Evolutionary conservation across 2,797 vertebrate genomes (phyloP), one percentile per base, ranked within the genome.

Genomic region (Sebastes goodei): DNA sequence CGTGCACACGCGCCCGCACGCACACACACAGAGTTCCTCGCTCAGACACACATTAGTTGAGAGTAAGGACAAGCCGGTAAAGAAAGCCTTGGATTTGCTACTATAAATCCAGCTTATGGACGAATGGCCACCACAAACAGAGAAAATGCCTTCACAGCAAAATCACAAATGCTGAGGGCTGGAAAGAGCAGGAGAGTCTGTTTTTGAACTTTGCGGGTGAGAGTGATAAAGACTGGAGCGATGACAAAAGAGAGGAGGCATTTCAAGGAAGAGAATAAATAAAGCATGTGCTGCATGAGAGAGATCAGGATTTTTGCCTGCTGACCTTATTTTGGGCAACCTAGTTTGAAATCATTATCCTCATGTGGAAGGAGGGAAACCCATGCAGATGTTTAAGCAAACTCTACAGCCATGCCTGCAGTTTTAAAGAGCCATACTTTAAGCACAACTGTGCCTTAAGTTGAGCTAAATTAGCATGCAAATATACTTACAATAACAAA

Each of bases 71-170:
- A 87, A 81, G 62, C 78, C 74, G 78, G 83, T 85, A 88, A 86
- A 89, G 76, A 87, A 90, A 93, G 76, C 87, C 79, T 82, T 85
- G 88, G 85, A 90, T 94, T 94, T 90, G 76, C 69, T 82, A 66
- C 80, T 78, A 82, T 94, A 94, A 91, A 94, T 89, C 90, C 75
- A 88, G 82, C 62, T 93, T 92, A 92, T 86, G 82, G 87, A 89
- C 84, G 42, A 87, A 91, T 86, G 86, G 83, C 83, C 78, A 77
- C 83, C 73, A 81, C 83, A 93, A 90, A 94, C 74, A 81, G 77
- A 80, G 55, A 91, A 94, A 93, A 88, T 86, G 90, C 89, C 73
- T 81, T 76, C 68, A 77, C 92, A 89, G 89, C 89, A 88, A 90
- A 93, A 85, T 80, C 82, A 64, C 76, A 86, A 89, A 90, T 27